These are phyloP conservation scores for Macrobrachium nipponense DNA, from an alignment of 1,140 invertebrate genomes.

Conservation along the genomic window DNA sequence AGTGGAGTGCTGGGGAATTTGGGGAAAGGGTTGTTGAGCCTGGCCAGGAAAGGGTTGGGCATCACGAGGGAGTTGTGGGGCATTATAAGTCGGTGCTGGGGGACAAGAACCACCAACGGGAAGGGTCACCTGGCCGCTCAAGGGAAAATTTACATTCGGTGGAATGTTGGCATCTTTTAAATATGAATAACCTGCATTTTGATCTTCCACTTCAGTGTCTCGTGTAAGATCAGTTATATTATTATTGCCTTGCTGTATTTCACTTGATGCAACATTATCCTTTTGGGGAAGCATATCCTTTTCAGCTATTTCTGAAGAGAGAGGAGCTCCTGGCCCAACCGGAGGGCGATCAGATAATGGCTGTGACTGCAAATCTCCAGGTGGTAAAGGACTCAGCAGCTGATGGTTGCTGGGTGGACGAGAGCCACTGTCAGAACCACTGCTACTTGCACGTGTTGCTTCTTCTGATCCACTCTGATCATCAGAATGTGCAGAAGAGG, in stretches of 20 bases:
- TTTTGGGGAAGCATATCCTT: slow-evolving; percentile 15
- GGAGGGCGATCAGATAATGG: slow-evolving; percentile 40
- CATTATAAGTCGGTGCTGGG: slow-evolving; percentile 60
- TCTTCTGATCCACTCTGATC: slow-evolving; percentile 64
- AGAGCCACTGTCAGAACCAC: slow-evolving; percentile 63
- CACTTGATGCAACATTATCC: slow-evolving; percentile 26
- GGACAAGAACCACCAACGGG: slow-evolving; percentile 57
- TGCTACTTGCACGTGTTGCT: slow-evolving; percentile 63
- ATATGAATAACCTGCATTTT: slow-evolving; percentile 35
- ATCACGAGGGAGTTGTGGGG: slow-evolving; percentile 53
- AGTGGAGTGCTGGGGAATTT: slow-evolving; percentile 46
- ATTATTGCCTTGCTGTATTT: slow-evolving; percentile 47
- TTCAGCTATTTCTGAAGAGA: slow-evolving; percentile 32
- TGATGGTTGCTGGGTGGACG: slow-evolving; percentile 63
- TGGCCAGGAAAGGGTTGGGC: slow-evolving; percentile 58
- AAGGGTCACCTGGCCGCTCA: slow-evolving; percentile 60
- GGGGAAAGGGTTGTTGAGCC: slow-evolving; percentile 58
- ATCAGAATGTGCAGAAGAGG: slow-evolving; percentile 62
- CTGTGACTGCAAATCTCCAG: slow-evolving; percentile 44
- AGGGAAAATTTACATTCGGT: slow-evolving; percentile 61
- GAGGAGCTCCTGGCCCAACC: slow-evolving; percentile 43
- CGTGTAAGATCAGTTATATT: slow-evolving; percentile 50
- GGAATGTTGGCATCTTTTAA: slow-evolving; percentile 53
- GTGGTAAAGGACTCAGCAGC: slow-evolving; percentile 54
- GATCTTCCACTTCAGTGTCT: slow-evolving; percentile 17